phyloP scores from a whole-genome alignment of 1,140 invertebrate genomes.

The Tetranychus cinnabarinus region DNA sequence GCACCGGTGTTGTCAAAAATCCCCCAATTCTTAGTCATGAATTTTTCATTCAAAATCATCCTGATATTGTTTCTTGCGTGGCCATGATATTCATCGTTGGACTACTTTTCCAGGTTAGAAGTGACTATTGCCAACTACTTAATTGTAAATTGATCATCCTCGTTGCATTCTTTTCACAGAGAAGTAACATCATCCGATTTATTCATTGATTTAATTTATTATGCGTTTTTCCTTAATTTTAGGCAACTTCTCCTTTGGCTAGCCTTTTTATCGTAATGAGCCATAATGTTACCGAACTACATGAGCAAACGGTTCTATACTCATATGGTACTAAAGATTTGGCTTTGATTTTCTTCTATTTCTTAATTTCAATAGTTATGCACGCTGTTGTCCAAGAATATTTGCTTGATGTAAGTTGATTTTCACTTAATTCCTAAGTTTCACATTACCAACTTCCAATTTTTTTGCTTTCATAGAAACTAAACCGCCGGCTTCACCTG shows the following conservation, averaged over 20 bases:
- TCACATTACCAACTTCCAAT: no score
- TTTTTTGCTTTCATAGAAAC: constrained; percentile 39
- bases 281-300: constrained; percentile 53
- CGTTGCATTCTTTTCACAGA: neutral
- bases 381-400: constrained; percentile 96
- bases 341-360: constrained; percentile 83
- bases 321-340: constrained; percentile 69
- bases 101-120: constrained; percentile 68
- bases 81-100: constrained; percentile 97
- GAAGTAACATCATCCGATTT: constrained; percentile 1
- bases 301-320: constrained; percentile 31
- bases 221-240: constrained; percentile 13
- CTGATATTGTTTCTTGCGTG: constrained; percentile 92
- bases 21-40: constrained; percentile 58
- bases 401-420: constrained; percentile 60
- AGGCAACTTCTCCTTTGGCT: constrained; percentile 65
- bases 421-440: neutral
- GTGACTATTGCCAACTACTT: no score
- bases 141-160: neutral
- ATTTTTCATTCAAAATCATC: constrained; percentile 98
- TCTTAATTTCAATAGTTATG: constrained; percentile 81
- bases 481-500: constrained; percentile 79
- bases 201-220: neutral
- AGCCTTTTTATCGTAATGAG: constrained; percentile 77
- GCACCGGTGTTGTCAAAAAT: constrained; percentile 1